A percentile compares a stretch with the other conserved stretches of the same genome.
phyloP scores from a whole-genome alignment of 2,113 vertebrate species.

The Carassius auratus region DNA sequence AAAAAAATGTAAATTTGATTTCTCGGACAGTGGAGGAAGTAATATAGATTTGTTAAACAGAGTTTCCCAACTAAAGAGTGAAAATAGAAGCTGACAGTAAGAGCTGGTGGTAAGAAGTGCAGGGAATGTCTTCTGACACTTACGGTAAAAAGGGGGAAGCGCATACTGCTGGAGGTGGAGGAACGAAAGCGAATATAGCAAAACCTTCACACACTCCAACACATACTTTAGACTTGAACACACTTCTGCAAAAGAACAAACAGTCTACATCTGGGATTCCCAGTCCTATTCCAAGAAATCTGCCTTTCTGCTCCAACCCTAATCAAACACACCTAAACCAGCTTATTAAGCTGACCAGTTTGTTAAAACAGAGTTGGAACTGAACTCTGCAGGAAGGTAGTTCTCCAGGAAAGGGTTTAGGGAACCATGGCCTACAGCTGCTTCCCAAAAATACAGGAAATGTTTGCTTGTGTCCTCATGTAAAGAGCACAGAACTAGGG shows the following conservation, averaged over 20 bases:
- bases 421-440: slow-evolving; percentile 38
- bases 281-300: background rate
- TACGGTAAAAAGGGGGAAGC: slow-evolving; percentile 41
- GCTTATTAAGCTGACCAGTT: background rate
- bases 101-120: background rate
- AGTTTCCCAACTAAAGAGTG: background rate
- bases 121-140: slow-evolving; percentile 19
- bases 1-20: background rate
- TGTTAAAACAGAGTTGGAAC: background rate
- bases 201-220: slow-evolving; percentile 23
- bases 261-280: background rate
- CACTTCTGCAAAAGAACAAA: slow-evolving; percentile 50
- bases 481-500: slow-evolving; percentile 31
- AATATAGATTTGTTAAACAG: background rate
- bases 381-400: background rate
- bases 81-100: background rate
- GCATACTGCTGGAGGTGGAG: slow-evolving; percentile 4
- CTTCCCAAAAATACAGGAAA: slow-evolving; percentile 47
- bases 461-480: slow-evolving; percentile 42
- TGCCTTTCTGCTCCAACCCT: background rate
- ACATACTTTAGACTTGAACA: slow-evolving; percentile 26
- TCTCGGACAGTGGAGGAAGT: background rate
- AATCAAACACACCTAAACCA: background rate
- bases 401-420: background rate
- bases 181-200: slow-evolving; percentile 17